Evolutionary conservation across 2,113 vertebrate genomes (phyloP).

Genomic region (Cyanoramphus novaezelandiae): DNA sequence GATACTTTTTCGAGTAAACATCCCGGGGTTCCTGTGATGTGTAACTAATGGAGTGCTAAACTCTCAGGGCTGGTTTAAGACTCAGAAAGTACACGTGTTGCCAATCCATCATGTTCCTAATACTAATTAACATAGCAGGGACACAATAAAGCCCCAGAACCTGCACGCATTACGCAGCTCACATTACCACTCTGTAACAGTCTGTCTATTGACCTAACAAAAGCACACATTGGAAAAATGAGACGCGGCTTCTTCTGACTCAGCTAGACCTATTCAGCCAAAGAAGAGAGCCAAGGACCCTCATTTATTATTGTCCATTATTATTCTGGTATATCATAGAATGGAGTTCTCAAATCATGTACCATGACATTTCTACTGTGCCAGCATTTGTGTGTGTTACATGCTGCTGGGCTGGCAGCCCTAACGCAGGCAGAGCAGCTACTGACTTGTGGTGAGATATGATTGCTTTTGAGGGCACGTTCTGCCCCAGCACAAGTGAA

Average conservation of each 20-base stretch:
- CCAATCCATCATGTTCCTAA: slow-evolving; percentile 86
- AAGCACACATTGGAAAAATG: slow-evolving; percentile 22
- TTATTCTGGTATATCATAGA: not conserved
- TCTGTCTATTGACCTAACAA: slow-evolving; percentile 57
- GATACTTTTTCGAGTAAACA: slow-evolving; percentile 83
- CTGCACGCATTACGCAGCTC: slow-evolving; percentile 77
- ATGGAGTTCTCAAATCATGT: not conserved
- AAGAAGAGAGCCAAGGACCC: not conserved
- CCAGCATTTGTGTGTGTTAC: not conserved
- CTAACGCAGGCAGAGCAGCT: not conserved
- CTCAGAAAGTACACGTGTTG: slow-evolving; percentile 86
- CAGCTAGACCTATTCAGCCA: not conserved
- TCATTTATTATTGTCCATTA: not conserved
- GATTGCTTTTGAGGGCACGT: fast-evolving
- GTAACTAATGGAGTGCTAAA: slow-evolving; percentile 84
- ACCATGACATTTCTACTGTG: not conserved
- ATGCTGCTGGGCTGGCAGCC: not conserved
- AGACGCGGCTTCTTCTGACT: not conserved
- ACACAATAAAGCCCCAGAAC: slow-evolving; percentile 79
- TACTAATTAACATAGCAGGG: slow-evolving; percentile 94
- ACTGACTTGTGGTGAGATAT: not conserved
- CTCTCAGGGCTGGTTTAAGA: slow-evolving; percentile 81
- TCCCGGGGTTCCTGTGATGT: slow-evolving; percentile 70
- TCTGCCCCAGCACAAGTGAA: not conserved
- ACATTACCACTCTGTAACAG: slow-evolving; percentile 75